Conservation (phyloP, 1,140 invertebrate species). For the Nasonia vitripennis region DNA sequence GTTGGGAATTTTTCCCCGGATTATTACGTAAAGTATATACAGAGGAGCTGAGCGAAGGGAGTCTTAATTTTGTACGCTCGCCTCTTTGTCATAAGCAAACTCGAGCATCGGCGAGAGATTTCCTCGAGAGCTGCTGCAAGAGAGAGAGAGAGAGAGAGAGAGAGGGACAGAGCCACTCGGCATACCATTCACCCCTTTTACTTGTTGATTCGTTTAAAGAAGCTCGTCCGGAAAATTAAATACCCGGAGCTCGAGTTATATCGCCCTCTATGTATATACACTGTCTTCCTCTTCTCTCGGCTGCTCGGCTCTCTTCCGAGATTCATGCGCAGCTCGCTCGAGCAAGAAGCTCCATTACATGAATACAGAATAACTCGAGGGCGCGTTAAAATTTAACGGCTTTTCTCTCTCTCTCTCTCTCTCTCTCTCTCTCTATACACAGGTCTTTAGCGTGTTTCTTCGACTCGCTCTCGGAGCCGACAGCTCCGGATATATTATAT, state of each 20-base stretch:
- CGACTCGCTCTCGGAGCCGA: neutral
- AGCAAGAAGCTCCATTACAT: slow-evolving; percentile 50
- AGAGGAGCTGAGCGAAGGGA: neutral
- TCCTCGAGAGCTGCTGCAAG: neutral
- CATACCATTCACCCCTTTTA: neutral
- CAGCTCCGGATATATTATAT: neutral
- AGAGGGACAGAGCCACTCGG: neutral
- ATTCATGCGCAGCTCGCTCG: slow-evolving; percentile 30
- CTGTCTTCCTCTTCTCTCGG: neutral
- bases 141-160: neutral
- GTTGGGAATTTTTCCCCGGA: neutral
- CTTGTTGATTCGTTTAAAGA: slow-evolving; percentile 35
- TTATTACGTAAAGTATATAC: neutral
- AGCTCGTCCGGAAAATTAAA: slow-evolving; percentile 20
- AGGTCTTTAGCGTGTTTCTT: neutral
- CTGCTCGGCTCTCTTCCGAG: neutral
- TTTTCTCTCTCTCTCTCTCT: neutral
- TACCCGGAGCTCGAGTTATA: neutral
- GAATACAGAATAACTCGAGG: slow-evolving; percentile 16
- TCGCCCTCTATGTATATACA: neutral
- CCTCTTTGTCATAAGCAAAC: neutral
- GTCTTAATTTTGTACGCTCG: neutral
- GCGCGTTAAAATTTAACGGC: slow-evolving; percentile 11
- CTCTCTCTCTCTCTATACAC: neutral
- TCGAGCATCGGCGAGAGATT: neutral